Conservation (phyloP, 2,113 vertebrate species). For the Gasterosteus nipponicus region DNA sequence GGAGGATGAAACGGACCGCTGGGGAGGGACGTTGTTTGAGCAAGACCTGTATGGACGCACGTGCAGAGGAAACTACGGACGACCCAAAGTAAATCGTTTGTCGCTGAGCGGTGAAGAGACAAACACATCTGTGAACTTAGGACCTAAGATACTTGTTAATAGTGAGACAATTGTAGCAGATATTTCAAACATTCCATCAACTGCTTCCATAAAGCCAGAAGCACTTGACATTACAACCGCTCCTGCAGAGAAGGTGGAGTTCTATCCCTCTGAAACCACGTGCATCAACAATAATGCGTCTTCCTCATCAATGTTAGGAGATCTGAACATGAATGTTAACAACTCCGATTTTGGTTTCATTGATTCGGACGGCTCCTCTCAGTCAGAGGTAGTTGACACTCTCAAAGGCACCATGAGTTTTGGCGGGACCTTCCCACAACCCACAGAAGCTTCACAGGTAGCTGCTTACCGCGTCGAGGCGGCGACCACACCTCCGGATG, state of each 20-base stretch:
- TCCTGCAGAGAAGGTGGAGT: constrained; percentile 26
- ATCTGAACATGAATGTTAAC: constrained; percentile 78
- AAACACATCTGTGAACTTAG: constrained; percentile 20
- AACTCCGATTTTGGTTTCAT: constrained; percentile 77
- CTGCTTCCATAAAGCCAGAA: not conserved
- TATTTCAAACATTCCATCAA: constrained; percentile 32
- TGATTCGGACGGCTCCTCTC: constrained; percentile 78
- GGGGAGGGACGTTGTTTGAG: constrained; percentile 72
- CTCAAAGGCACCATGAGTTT: constrained; percentile 40
- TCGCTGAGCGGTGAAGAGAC: constrained; percentile 28
- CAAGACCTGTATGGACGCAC: constrained; percentile 71
- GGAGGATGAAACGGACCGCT: constrained; percentile 64
- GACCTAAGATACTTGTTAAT: constrained; percentile 32
- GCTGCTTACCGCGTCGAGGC: constrained; percentile 3
- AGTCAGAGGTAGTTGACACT: constrained; percentile 59
- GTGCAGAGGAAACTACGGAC: constrained; percentile 52
- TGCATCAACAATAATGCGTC: constrained; percentile 63
- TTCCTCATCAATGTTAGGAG: constrained; percentile 54
- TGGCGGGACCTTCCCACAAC: not conserved
- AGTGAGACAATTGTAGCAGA: constrained; percentile 48
- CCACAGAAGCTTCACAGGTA: constrained; percentile 17
- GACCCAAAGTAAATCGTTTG: constrained; percentile 43
- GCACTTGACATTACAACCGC: constrained; percentile 13
- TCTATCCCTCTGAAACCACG: constrained; percentile 1
- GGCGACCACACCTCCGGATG: constrained; percentile 21